Evolutionary conservation across 2,888 invertebrate genomes (phyloP).

Genomic region (Xestobium rufovillosum): DNA sequence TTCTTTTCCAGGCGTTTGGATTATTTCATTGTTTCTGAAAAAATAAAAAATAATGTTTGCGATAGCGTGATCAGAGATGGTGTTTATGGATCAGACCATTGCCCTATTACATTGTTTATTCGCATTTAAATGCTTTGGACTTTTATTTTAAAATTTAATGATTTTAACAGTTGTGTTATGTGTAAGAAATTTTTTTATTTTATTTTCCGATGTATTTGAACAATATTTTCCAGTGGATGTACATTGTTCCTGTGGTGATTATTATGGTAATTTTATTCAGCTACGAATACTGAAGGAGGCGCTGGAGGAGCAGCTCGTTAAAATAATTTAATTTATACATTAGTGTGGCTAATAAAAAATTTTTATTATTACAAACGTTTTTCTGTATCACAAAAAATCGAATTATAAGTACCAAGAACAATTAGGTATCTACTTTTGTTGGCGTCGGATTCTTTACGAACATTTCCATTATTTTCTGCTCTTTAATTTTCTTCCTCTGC

Average conservation of each 20-base stretch:
- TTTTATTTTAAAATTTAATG: no score
- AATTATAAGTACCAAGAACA: neutral
- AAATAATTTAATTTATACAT: neutral
- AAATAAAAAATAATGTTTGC: conserved; percentile 67
- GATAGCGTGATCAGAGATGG: conserved; percentile 76
- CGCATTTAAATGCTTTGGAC: conserved; percentile 42
- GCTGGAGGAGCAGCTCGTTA: neutral
- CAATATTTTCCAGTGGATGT: no score
- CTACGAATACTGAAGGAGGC: conserved; percentile 67
- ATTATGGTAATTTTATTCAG: conserved; percentile 84
- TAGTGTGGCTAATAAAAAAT: no score
- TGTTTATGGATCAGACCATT: conserved; percentile 93
- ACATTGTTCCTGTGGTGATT: conserved; percentile 89
- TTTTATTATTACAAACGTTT: no score
- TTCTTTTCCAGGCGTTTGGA: conserved; percentile 89
- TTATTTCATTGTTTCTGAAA: conserved; percentile 85
- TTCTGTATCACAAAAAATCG: no score
- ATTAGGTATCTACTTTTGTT: conserved; percentile 27
- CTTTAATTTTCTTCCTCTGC: conserved; percentile 60
- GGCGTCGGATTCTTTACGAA: conserved; percentile 47
- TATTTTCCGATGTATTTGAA: no score
- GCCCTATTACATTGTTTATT: conserved; percentile 77
- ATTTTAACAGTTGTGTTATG: no score
- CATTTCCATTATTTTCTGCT: conserved; percentile 52
- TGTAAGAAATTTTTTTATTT: no score